Conservation (phyloP, 2,888 invertebrate genomes). For the Cerastoderma edule region DNA sequence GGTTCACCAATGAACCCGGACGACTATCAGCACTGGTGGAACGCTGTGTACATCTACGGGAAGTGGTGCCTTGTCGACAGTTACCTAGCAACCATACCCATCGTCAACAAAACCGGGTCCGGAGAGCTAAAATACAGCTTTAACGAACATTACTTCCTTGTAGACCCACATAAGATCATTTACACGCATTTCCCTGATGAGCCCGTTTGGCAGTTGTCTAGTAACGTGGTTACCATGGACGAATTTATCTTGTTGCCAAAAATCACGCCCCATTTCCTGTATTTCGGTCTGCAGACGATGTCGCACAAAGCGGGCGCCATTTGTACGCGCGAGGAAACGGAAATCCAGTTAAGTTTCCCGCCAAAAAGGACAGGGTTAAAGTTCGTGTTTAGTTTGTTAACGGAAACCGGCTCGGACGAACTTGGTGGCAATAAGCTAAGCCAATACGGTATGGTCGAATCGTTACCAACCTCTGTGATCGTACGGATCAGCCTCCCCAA, state of each 20-base stretch:
- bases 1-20: constrained; percentile 62
- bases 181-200: constrained; percentile 70
- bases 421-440: constrained; percentile 61
- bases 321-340: constrained; percentile 57
- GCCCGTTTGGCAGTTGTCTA: constrained; percentile 59
- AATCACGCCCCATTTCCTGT: constrained; percentile 67
- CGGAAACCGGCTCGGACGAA: constrained; percentile 55
- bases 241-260: constrained; percentile 65
- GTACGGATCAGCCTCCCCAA: constrained; percentile 63
- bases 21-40: constrained; percentile 70
- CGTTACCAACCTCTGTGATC: constrained; percentile 54
- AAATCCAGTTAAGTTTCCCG: constrained; percentile 64
- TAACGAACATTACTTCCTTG: constrained; percentile 67
- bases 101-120: constrained; percentile 55
- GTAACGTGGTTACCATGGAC: constrained; percentile 57
- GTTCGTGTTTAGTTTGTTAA: constrained; percentile 64
- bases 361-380: constrained; percentile 57
- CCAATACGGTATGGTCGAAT: constrained; percentile 67
- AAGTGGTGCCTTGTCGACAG: constrained; percentile 66
- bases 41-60: constrained; percentile 63
- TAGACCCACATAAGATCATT: constrained; percentile 65
- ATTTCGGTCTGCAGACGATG: constrained; percentile 62
- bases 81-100: constrained; percentile 59
- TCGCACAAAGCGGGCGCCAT: constrained; percentile 64
- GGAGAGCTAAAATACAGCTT: constrained; percentile 64